Base-by-base conservation (phyloP, 1,140 invertebrate species). In the Alviniconcha marisindica region DNA sequence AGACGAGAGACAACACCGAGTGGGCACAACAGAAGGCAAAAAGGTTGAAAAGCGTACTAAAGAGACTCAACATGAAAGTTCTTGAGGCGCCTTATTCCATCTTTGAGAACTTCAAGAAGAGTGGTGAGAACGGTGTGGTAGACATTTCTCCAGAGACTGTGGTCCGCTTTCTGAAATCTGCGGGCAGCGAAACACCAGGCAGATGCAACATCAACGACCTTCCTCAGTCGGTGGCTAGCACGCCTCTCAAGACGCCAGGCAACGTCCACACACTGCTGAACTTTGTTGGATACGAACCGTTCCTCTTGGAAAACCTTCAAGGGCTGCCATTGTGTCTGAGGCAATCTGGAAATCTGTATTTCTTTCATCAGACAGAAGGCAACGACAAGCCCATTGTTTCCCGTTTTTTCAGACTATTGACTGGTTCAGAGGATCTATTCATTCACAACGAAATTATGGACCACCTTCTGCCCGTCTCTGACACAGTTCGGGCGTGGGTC, bases 331-430 rank as follows among this genome's bases (percentile, higher is more conserved):
- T 63, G 60, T n/a, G 60, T 63, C 24, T 63, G 21, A 24, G 60
- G 60, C 60, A 63, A 24, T 63, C 60, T 63, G 60, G 60, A 24
- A 63, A 63, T 5, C 60, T 63, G 60, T 63, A 63, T n/a, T 14
- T 31, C 21, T 63, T 63, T 63, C 4, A 7, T 4, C 4, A 24
- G 5, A 24, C 7, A 10, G 7, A n/a, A 24, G 60, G 28, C 28
- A 24, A 63, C 60, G 24, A 63, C 21, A 63, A 63, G 60, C 60
- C 60, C 5, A 63, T 63, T 63, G 60, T 63, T 63, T 63, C 60
- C 21, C 7, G 60, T 5, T 10, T 14, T 31, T 7, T 24, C 10
- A 10, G 24, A 12, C 60, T 63, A 4, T 31, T 63, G 60, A 4
- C 60, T 63, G 60, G 28, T 24, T 63, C 60, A n/a, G 60, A 7